Base-by-base conservation (phyloP, 2,888 invertebrate species). In the Syritta pipiens region DNA sequence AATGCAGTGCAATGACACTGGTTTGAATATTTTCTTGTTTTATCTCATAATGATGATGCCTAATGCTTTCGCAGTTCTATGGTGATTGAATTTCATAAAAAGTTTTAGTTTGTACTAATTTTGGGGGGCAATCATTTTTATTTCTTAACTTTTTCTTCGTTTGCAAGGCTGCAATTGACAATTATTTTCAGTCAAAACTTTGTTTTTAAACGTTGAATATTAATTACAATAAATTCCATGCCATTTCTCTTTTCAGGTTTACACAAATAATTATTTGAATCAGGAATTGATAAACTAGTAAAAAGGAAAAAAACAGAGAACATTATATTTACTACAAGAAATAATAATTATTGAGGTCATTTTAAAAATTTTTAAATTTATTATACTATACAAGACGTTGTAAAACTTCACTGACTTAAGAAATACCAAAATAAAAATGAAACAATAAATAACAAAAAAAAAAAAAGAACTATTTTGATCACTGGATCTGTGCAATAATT, bases 251-350 rank as follows among this genome's bases (percentile, higher is more conserved):
- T 72, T 79, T 24, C 79, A 79, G 79, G 62, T 74, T 79, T 74
- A 79, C 79, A 79, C 65, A 49, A 71, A 79, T 74, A 74, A 82
- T 82, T 81, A 82, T 79, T 82, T 81, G 82, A 84, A 84, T 83
- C 84, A 84, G 84, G 84, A 84, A 84, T 84, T 84, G 84, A 84
- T 84, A 84, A 83, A 84, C 82, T 83, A 84, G 83, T 83, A 53
- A 81, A 65, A 51, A 26, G 48, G 42, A 35, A 42, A 9, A 44
- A 68, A 65, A 57, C 35, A 40, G 28, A 17, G 1, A 57, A 37
- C 10, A 67, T 46, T 71, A 42, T 65, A 63, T 57, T 59, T 63
- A 55, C 19, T 55, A 46, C 20, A 76, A 46, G 42, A 40, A 57
- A 35, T 44, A 49, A 46, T 12, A 67, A 49, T 51, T 68, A 81